These are phyloP conservation scores for Mus spicilegus DNA, from an alignment of 2,113 vertebrate genomes.

Conservation along the genomic window DNA sequence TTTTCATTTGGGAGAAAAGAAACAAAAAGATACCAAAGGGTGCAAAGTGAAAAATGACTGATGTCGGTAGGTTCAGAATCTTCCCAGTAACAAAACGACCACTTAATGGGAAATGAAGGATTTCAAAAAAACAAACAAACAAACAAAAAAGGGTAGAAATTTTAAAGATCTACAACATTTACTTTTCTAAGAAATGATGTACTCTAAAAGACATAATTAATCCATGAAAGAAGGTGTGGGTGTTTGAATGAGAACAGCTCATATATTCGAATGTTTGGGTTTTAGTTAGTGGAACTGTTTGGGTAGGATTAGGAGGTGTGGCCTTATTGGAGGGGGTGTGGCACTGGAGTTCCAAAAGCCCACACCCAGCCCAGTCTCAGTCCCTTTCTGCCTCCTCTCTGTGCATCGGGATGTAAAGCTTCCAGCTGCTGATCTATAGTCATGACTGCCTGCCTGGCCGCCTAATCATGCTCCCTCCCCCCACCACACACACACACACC, in stretches of 20 bases:
- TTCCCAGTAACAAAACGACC: not conserved
- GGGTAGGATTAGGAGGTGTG: not conserved
- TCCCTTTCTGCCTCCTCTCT: not conserved
- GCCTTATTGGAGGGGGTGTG: not conserved
- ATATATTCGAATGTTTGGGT: not conserved
- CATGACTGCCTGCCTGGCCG: not conserved
- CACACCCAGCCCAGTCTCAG: not conserved
- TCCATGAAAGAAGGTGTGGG: not conserved
- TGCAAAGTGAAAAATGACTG: not conserved
- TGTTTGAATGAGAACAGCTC: not conserved
- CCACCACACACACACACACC: too few species aligned
- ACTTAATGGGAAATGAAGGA: not conserved
- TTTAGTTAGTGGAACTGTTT: not conserved
- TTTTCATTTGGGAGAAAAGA: not conserved
- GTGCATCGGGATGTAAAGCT: not conserved
- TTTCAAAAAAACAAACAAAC: not conserved
- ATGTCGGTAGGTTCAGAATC: not conserved
- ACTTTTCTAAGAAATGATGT: conserved; percentile 24
- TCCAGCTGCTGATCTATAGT: not conserved
- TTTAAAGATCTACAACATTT: not conserved
- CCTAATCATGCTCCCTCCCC: too few species aligned
- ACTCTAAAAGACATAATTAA: not conserved
- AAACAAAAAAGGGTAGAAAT: not conserved
- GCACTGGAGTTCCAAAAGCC: not conserved
- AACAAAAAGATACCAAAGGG: not conserved